Evolutionary conservation across 2,888 invertebrate species (phyloP).

Genomic region (Furcula furcula): DNA sequence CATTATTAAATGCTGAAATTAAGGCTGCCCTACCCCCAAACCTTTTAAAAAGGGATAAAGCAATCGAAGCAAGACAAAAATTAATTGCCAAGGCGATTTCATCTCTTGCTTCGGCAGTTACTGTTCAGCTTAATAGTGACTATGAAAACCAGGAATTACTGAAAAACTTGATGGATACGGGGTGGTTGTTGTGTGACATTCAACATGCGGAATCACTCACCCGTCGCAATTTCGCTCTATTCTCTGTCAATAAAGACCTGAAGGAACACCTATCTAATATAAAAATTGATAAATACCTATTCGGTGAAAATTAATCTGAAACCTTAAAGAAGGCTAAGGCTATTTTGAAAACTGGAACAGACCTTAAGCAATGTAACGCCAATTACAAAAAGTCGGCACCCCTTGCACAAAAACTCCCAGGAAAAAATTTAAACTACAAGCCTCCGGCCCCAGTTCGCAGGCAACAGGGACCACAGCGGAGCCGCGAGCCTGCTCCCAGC

Average conservation of each 20-base stretch:
- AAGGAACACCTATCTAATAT: not conserved
- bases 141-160: not conserved
- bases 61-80: not conserved
- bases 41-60: not conserved
- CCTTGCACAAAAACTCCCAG: not conserved
- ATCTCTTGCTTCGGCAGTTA: not conserved
- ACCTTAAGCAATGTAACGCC: not conserved
- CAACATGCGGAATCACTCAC: not conserved
- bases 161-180: not conserved
- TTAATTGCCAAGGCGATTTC: not conserved
- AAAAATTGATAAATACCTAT: not conserved
- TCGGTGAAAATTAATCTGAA: not conserved
- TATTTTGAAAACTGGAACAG: not conserved
- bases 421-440: no score
- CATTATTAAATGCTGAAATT: not conserved
- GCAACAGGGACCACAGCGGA: not conserved
- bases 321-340: not conserved
- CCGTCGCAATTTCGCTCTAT: not conserved
- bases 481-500: not conserved
- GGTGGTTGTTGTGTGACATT: not conserved
- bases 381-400: not conserved
- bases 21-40: not conserved
- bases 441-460: no score
- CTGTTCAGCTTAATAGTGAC: not conserved
- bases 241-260: not conserved